These are phyloP conservation scores for Porites evermanni DNA, from an alignment of 92 coral and sea anemone genomes.

Conservation along the genomic window DNA sequence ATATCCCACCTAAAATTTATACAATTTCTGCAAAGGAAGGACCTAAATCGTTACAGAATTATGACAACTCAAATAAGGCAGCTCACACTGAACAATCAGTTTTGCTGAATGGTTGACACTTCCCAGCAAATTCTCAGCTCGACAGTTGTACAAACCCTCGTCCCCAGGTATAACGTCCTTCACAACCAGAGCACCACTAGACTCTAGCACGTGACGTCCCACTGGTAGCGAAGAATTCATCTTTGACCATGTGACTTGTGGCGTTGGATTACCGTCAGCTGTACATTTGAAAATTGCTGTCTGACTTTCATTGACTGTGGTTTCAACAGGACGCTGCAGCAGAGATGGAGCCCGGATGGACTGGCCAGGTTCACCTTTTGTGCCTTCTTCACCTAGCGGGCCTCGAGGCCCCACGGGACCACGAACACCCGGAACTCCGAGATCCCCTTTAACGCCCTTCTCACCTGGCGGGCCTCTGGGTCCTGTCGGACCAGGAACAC, in stretches of 20 bases:
- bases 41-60: not conserved
- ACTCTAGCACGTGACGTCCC: conserved; percentile 30
- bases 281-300: conserved; percentile 51
- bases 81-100: not conserved
- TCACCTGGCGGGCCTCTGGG: too few relatives aligned
- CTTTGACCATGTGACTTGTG: conserved; percentile 53
- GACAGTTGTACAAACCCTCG: conserved; percentile 42
- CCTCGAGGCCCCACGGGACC: conserved; percentile 56
- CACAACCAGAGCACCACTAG: conserved; percentile 30
- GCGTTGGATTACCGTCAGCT: conserved; percentile 64
- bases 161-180: conserved; percentile 25
- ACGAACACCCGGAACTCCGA: too few relatives aligned
- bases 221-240: conserved; percentile 38
- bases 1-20: too few relatives aligned
- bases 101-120: conserved; percentile 1
- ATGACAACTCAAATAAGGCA: not conserved
- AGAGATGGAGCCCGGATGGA: conserved; percentile 33
- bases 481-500: too few relatives aligned
- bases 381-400: conserved; percentile 28
- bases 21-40: too few relatives aligned
- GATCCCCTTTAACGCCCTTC: too few relatives aligned
- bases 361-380: conserved; percentile 33
- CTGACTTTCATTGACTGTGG: conserved; percentile 54
- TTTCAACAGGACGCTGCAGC: conserved; percentile 42
- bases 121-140: conserved; percentile 49